These are phyloP conservation scores for Pristionchus pacificus DNA, from an alignment of 1,140 invertebrate species.

Conservation along the genomic window DNA sequence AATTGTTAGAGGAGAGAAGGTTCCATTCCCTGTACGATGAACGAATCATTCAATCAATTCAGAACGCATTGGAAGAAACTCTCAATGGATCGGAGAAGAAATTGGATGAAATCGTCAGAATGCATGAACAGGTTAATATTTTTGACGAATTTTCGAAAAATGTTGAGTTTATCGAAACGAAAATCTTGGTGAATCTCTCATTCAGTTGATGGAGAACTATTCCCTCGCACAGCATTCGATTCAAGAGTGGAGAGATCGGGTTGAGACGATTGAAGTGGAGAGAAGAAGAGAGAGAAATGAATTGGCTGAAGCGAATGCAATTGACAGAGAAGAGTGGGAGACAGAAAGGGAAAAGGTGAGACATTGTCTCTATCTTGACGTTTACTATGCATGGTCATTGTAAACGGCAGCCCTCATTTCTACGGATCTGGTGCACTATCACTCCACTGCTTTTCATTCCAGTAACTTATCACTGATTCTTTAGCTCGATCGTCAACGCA, in stretches of 20 bases:
- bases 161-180: neutral
- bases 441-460: neutral
- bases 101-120: neutral
- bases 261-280: constrained; percentile 14
- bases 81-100: neutral
- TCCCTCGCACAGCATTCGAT: too few relatives aligned
- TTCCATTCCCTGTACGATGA: too few relatives aligned
- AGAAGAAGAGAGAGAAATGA: constrained; percentile 20
- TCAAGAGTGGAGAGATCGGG: too few relatives aligned
- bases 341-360: constrained; percentile 22
- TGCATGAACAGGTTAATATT: constrained; percentile 1
- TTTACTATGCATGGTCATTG: too few relatives aligned
- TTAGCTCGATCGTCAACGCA: constrained; percentile 17
- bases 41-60: too few relatives aligned
- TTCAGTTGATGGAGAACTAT: neutral
- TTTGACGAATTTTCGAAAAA: neutral
- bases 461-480: too few relatives aligned
- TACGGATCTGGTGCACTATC: too few relatives aligned
- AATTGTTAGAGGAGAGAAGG: neutral
- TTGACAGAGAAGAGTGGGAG: constrained; percentile 25
- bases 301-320: constrained; percentile 17
- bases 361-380: too few relatives aligned
- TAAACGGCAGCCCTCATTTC: too few relatives aligned
- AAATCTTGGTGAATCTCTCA: neutral
- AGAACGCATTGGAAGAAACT: neutral